Base-by-base conservation (phyloP, 2,797 vertebrate species). In the Clarias laeviceps region DNA sequence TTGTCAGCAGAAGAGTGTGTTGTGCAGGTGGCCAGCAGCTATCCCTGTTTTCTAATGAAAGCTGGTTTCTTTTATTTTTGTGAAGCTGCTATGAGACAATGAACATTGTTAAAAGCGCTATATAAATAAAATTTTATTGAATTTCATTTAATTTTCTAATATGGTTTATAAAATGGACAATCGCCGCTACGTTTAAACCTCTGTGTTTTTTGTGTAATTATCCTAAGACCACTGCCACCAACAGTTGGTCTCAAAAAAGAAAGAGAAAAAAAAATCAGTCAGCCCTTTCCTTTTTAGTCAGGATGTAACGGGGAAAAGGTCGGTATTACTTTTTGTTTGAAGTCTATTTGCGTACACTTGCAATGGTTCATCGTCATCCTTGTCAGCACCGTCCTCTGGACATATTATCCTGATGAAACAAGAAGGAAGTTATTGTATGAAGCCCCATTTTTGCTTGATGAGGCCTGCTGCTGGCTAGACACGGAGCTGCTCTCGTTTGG, bases 401-500 rank as follows among this genome's bases (percentile, higher is more conserved):
- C 86, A 84, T 15, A 80, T 80, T 87, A 80, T 54, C 80, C 66
- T 80, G 76, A 85, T 87, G 73, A 89, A 83, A 84, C 65, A 79
- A 79, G 87, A 73, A 88, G 83, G 78, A 80, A 57, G 62, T 84
- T 68, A 77, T 81, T 65, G 81, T 80, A 83, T 82, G 77, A 59
- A 34, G 62, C 68, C 88, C 80, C 73, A 88, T 87, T 88, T 57
- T 84, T 88, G 72, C 72, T 87, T 87, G 85, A 84, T 88, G 87
- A 90, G 90, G 59, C 32, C 64, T 85, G 84, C 34, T 54, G 34
- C 80, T 85, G 84, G 69, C 82, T 50, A 80, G 69, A 85, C 88
- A 83, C 83, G 84, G 88, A 90, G 90, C 86, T 68, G 82, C 84
- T 86, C 86, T 89, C 70, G 57, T 90, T 89, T 93, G 93, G 92